phyloP scores from a whole-genome alignment of 2,888 invertebrate genomes.

The Eristalis pertinax region DNA sequence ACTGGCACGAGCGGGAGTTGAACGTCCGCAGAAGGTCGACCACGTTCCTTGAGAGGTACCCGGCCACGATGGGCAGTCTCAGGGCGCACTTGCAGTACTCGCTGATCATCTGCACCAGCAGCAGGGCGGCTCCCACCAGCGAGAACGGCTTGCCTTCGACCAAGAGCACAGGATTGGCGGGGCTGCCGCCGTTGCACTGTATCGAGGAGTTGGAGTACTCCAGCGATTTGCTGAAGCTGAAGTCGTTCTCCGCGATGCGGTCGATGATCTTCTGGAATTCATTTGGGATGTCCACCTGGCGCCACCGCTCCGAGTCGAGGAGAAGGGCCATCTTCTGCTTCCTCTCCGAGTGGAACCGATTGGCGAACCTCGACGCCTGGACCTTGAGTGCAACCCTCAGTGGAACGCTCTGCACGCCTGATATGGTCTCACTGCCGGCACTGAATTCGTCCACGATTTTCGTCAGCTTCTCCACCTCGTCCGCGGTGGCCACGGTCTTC shows the following conservation, averaged over 20 bases:
- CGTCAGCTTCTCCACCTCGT: slow-evolving; percentile 89
- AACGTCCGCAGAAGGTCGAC: slow-evolving; percentile 94
- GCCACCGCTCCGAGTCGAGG: slow-evolving; percentile 96
- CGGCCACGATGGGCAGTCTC: slow-evolving; percentile 89
- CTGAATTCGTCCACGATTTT: slow-evolving; percentile 91
- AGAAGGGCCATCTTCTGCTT: slow-evolving; percentile 92
- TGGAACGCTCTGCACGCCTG: slow-evolving; percentile 89
- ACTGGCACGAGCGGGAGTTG: slow-evolving; percentile 94
- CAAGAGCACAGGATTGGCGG: slow-evolving; percentile 84
- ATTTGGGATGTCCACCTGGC: slow-evolving; percentile 93
- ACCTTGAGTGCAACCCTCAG: slow-evolving; percentile 91
- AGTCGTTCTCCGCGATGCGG: slow-evolving; percentile 83
- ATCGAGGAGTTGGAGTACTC: slow-evolving; percentile 54
- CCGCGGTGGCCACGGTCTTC: slow-evolving; percentile 87
- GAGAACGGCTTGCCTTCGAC: slow-evolving; percentile 88
- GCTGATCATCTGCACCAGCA: slow-evolving; percentile 93
- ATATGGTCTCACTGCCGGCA: slow-evolving; percentile 87
- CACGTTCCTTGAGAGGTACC: slow-evolving; percentile 91
- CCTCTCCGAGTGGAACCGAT: slow-evolving; percentile 93
- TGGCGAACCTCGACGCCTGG: slow-evolving; percentile 94
- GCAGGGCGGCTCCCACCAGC: slow-evolving; percentile 91
- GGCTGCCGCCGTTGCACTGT: slow-evolving; percentile 75
- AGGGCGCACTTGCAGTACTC: slow-evolving; percentile 94
- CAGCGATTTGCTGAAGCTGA: slow-evolving; percentile 75
- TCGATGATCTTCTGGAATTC: slow-evolving; percentile 94